Base-by-base conservation (phyloP, 2,797 vertebrate species). In the Cyclopterus lumpus region DNA sequence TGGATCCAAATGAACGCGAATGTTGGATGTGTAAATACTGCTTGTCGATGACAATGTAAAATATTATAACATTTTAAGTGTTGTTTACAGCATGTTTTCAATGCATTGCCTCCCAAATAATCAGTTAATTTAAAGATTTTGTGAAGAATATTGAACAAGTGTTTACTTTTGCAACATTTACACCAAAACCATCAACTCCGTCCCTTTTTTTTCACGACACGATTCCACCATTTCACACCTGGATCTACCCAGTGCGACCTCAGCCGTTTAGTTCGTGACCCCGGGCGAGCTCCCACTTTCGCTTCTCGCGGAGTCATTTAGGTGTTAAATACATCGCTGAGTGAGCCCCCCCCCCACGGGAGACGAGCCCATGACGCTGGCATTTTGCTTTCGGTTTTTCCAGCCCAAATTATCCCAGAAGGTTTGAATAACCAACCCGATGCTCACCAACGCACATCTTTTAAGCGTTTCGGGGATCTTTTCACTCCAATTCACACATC, bases 331-430 rank as follows among this genome's bases (percentile, higher is more conserved):
- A 51, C 53, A 20, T 48, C 30, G 70, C 79, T 70, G 65, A 78
- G 74, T 73, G 66, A 60, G n/a, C n/a, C n/a, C n/a, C 72, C 81
- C 58, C 57, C 73, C 70, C 71, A 83, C 71, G 71, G 63, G 14
- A 79, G 72, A 63, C 2, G 32, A 55, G 51, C 44, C 57, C 71
- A 30, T 60, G 49, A 75, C 72, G 73, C 73, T 48, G 36, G 53
- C 60, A 54, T 70, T 82, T 80, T 48, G 14, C 66, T 70, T 42
- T 66, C 8, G 38, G n/a, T 78, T 80, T 75, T 73, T 32, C 48
- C 22, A 42, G 32, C 58, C 20, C 42, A 67, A 86, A 89, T 90
- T 65, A 84, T 80, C 83, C 22, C 83, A 83, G 86, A 76, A 66
- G 87, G 79, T 86, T 54, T 82, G 26, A 86, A 81, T 77, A 73